phyloP scores from a whole-genome alignment of 2,113 vertebrate genomes.

The Scytalopus superciliaris region DNA sequence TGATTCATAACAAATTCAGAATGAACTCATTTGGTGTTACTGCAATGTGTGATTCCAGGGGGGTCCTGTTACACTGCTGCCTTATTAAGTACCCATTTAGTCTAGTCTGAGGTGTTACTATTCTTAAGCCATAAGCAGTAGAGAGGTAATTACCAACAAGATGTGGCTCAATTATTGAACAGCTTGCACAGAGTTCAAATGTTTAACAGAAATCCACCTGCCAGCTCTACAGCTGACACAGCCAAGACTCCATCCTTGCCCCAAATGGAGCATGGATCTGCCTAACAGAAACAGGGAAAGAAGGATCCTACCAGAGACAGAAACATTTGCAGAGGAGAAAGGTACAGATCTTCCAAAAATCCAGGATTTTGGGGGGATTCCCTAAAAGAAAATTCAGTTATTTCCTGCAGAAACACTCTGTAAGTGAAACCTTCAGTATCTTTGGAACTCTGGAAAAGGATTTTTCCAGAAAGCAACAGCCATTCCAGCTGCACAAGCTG shows the following conservation, averaged over 20 bases:
- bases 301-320: background rate
- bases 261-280: background rate
- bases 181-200: background rate
- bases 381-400: background rate
- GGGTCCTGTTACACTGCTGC: conserved; percentile 45
- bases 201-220: background rate
- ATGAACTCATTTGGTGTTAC: conserved; percentile 61
- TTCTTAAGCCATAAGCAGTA: conserved; percentile 25
- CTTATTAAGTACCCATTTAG: conserved; percentile 61
- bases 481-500: background rate
- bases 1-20: conserved; percentile 70
- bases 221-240: background rate
- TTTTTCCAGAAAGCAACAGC: background rate
- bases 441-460: background rate
- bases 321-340: background rate
- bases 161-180: background rate
- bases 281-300: background rate
- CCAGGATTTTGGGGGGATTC: rapidly evolving
- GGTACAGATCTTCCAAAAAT: background rate
- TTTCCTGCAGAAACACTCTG: background rate
- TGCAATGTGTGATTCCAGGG: conserved; percentile 48
- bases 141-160: conserved; percentile 35
- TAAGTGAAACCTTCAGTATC: background rate
- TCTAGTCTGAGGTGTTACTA: conserved; percentile 2
- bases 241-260: background rate